Conservation (phyloP, 2,888 invertebrate genomes). For the Eulithis testata region DNA sequence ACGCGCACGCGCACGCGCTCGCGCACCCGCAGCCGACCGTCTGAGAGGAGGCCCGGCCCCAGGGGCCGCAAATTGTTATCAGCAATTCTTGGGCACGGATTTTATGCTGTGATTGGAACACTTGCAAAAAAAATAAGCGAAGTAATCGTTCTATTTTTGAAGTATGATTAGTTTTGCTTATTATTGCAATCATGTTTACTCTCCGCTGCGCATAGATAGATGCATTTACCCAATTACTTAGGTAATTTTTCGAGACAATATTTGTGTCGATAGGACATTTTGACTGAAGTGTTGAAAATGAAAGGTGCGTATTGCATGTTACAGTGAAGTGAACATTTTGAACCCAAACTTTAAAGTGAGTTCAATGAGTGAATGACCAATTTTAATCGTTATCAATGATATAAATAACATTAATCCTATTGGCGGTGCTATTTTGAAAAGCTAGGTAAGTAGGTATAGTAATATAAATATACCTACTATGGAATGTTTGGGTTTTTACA, state of each 20-base stretch:
- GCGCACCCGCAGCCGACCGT: constrained; percentile 68
- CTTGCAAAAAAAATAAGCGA: constrained; percentile 30
- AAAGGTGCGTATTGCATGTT: not conserved
- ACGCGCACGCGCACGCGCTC: constrained; percentile 49
- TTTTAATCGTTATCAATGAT: constrained; percentile 51
- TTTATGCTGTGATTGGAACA: constrained; percentile 39
- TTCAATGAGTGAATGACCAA: constrained; percentile 52
- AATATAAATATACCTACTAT: constrained; percentile 51
- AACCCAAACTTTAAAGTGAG: constrained; percentile 4
- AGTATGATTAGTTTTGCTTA: constrained; percentile 32
- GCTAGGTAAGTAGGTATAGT: constrained; percentile 40
- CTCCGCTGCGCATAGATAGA: constrained; percentile 17
- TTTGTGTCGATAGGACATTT: not conserved
- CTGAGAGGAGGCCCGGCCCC: constrained; percentile 49
- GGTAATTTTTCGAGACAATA: too few species aligned
- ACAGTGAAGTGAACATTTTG: constrained; percentile 7
- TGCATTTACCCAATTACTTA: not conserved
- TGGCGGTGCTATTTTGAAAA: constrained; percentile 80
- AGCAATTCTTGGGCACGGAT: constrained; percentile 33
- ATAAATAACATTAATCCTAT: constrained; percentile 60
- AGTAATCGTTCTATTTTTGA: constrained; percentile 29
- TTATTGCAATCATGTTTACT: constrained; percentile 29
- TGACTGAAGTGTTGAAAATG: not conserved
- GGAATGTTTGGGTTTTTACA: constrained; percentile 58
- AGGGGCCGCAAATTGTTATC: constrained; percentile 28